phyloP scores from a whole-genome alignment of 2,888 invertebrate genomes.

The Nesidiocoris tenuis region DNA sequence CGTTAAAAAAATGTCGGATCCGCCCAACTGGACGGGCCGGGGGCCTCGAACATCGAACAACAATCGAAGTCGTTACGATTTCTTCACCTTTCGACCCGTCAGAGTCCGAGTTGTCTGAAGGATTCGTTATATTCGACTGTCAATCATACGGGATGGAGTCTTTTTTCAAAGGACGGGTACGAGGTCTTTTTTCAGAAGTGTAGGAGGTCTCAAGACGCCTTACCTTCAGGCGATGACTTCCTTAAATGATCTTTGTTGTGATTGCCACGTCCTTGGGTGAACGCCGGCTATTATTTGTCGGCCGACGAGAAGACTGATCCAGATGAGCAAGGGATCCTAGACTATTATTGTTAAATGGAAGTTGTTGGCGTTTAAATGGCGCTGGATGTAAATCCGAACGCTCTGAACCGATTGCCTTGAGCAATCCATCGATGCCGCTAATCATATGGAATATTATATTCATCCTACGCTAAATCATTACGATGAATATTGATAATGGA shows the following conservation, averaged over 20 bases:
- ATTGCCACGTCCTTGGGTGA: background rate
- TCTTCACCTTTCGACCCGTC: background rate
- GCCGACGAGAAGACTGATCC: background rate
- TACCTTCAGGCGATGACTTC: background rate
- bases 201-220: background rate
- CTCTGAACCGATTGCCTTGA: no score
- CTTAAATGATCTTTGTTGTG: background rate
- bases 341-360: background rate
- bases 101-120: background rate
- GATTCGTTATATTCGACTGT: background rate
- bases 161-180: no score
- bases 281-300: background rate
- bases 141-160: background rate
- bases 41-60: background rate
- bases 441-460: no score
- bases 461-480: no score
- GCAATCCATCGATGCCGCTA: no score
- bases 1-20: background rate
- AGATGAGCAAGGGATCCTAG: background rate
- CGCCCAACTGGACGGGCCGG: background rate
- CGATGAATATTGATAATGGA: no score
- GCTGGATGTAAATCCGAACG: background rate
- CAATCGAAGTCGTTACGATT: background rate
- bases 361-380: background rate
- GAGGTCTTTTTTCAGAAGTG: background rate